Base-by-base conservation (phyloP, 2,797 vertebrate species). In the Linurgus olivaceus region DNA sequence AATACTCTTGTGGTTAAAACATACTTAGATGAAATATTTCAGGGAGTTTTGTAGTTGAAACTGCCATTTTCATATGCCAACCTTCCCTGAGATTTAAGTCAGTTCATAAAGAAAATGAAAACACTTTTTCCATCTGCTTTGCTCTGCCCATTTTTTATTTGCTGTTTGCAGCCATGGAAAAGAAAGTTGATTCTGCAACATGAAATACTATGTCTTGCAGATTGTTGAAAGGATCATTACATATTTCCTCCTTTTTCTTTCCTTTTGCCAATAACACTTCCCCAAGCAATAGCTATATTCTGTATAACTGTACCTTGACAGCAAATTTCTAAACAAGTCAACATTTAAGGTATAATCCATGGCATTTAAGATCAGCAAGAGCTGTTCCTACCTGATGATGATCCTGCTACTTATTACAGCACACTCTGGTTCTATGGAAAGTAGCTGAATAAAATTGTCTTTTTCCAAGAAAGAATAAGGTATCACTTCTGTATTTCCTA, bases 1-100 rank as follows among this genome's bases (percentile, higher is more conserved):
- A 95, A 91, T 45, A 78, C 65, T 91, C 50, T 11, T 78, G 73
- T 55, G 88, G 73, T 88, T 80, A 71, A 83, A 88, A 94, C 44
- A 45, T 2, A 78, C 40, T 90, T 57, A n/a, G 35, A 88, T 47
- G 10, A 89, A 87, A 61, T 82, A 89, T 77, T 92, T 90, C 65
- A 33, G 24, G 25, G 51, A 31, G 31, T 89, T 88, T 70, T 86
- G 62, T 55, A 80, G 48, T 14, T 84, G n/a, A 50, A 92, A 85
- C 9, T 76, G 72, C 33, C 48, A 62, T 79, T 78, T 87, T 73
- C 59, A 59, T 37, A 52, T 8, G 67, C 19, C 65, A 90, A 77
- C 31, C 10, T 74, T 78, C 29, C 7, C 13, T 2, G 4, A 54
- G 31, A 93, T 50, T 71, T 12, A 82, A 91, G 9, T 21, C 61